Evolutionary conservation across 1,140 invertebrate species (phyloP), one percentile per base, ranked within the genome.

Genomic region (Drosophila lowei): DNA sequence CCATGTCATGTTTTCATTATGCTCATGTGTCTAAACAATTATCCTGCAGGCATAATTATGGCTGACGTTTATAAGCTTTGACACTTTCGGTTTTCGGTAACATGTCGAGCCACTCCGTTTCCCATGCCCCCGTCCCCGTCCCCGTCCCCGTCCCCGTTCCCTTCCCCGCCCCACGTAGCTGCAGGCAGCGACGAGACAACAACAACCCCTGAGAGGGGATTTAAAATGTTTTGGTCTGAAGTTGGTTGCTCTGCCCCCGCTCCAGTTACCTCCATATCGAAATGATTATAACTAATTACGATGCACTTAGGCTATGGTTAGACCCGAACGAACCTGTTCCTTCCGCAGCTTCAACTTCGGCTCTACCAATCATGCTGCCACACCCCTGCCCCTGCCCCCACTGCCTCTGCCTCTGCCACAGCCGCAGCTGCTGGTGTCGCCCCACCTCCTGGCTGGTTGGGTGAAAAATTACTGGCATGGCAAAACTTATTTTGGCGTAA

Each of bases 11-110:
- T 90, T 90, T 90, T 89, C 85, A 90, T 90, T 90, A 90, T 88
- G 89, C 83, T 90, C 89, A 90, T 90, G 89, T 90, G 89, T 90
- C 89, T 88, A 90, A 90, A 90, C 89, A 90, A 90, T 90, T 90
- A 90, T 89, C 88, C 88, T 90, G 84, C 77, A 89, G 88, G 83
- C 84, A 88, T 89, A 90, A 89, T 89, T 89, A 89, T 90, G 84
- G 66, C 72, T 81, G 76, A 85, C 84, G 80, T 89, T 90, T 90
- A 90, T 90, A 90, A 89, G 89, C 88, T 84, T 90, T 90, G 88
- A 90, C 88, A 90, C 88, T 90, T 90, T 90, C 81, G 83, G 86
- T 83, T 89, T 88, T 88, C 72, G 75, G 78, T 76, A 77, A 77
- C 83, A 79, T 88, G 78, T 53, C 68, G 55, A 52, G 72, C 34